Evolutionary conservation across 2,797 vertebrate species (phyloP).

Genomic region (Euthynnus affinis): DNA sequence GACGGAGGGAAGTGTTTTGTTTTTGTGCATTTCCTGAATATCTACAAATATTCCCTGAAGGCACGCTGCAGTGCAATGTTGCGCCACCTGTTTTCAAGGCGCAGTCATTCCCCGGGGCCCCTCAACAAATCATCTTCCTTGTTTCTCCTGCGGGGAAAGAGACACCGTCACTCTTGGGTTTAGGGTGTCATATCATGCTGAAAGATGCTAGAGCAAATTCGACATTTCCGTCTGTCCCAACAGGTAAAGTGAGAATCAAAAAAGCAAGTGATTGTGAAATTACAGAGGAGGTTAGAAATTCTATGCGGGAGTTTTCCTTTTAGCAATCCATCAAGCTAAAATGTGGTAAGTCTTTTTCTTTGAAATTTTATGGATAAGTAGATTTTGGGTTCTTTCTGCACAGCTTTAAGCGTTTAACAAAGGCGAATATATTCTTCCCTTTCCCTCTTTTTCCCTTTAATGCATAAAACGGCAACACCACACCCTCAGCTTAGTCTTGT

Average conservation of each 20-base stretch:
- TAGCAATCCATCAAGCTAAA: constrained; percentile 48
- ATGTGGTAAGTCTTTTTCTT: constrained; percentile 37
- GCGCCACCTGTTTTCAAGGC: constrained; percentile 87
- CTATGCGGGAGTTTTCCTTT: constrained; percentile 58
- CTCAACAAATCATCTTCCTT: constrained; percentile 85
- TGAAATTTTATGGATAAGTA: constrained; percentile 39
- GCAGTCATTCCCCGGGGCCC: constrained; percentile 78
- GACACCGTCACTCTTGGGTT: constrained; percentile 83
- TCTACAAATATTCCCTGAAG: constrained; percentile 87
- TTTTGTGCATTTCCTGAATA: constrained; percentile 84
- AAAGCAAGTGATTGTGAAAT: constrained; percentile 74
- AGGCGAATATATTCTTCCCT: constrained; percentile 13
- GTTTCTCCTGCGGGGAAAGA: constrained; percentile 85
- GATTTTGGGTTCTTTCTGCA: constrained; percentile 33
- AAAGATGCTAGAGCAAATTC: constrained; percentile 81
- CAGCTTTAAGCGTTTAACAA: constrained; percentile 41
- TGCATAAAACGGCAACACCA: constrained; percentile 53
- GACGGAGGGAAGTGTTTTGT: constrained; percentile 77
- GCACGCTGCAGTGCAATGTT: constrained; percentile 80
- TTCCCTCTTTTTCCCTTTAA: constrained; percentile 36
- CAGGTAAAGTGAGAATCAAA: constrained; percentile 79
- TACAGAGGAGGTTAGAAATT: constrained; percentile 57
- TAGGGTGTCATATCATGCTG: constrained; percentile 85
- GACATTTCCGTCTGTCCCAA: constrained; percentile 80
- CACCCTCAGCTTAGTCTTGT: constrained; percentile 59